Evolutionary conservation across 92 coral and sea anemone species (phyloP).

Genomic region (Plumapathes pennacea): DNA sequence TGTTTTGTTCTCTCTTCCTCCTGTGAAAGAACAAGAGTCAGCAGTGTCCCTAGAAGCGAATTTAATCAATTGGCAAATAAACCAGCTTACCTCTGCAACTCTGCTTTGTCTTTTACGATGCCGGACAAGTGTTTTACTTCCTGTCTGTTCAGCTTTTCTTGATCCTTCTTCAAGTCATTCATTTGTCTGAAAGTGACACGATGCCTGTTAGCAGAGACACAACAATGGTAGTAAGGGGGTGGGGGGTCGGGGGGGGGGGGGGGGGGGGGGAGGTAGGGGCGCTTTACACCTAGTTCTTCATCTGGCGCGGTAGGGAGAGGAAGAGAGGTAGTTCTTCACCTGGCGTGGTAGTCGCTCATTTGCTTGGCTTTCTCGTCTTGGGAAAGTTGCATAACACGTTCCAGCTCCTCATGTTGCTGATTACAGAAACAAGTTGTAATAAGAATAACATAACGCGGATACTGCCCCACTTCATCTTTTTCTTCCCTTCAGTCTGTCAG

Average conservation of each 20-base stretch:
- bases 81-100: constrained; percentile 86
- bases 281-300: no score
- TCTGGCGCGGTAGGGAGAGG: background rate
- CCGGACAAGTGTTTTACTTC: constrained; percentile 78
- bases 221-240: no score
- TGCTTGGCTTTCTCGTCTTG: constrained; percentile 75
- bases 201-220: no score
- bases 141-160: constrained; percentile 78
- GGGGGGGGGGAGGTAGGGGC: no score
- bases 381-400: constrained; percentile 61
- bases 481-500: no score
- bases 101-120: constrained; percentile 70
- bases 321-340: constrained; percentile 31
- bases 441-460: no score
- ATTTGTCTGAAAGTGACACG: no score
- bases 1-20: constrained; percentile 97
- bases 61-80: background rate
- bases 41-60: no score
- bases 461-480: no score
- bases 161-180: constrained; percentile 84
- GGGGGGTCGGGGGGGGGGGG: no score
- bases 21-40: no score
- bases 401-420: constrained; percentile 88
- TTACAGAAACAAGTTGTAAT: background rate
- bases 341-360: constrained; percentile 78